Evolutionary conservation across 2,113 vertebrate species (phyloP), one percentile per base, ranked within the genome.

Genomic region (Monopterus albus): DNA sequence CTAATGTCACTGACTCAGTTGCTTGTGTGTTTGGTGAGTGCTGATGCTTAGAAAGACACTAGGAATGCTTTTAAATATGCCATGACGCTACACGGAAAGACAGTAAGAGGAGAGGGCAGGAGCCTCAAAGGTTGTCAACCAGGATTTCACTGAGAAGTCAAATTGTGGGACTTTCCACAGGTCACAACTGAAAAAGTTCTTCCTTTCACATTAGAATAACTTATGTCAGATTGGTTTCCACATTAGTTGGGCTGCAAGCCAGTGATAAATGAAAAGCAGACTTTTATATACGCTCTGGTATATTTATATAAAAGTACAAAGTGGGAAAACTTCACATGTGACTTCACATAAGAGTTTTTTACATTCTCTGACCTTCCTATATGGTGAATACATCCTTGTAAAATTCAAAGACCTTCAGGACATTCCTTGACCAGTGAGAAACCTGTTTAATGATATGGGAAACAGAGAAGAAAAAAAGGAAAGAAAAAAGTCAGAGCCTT

Each of bases 401-500:
- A 29, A 71, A 61, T 42, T 31, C 29, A 72, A 56, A 74, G 23
- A 53, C 14, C 12, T 13, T 40, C 39, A 28, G 21, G 25, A 46
- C 60, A 81, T 71, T 71, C 66, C 6, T 25, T 60, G 40, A 62
- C 17, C 67, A 72, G 36, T 51, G 56, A 56, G 46, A 74, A 43
- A 43, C 47, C 75, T 75, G 65, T 70, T 93, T 92, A 94, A 91
- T 88, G 86, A 93, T 84, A 84, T 87, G 88, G 92, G n/a, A n/a
- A n/a, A n/a, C 49, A 85, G 87, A 89, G 89, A 91, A 79, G 89
- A 85, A 92, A 64, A 73, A 29, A 35, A 21, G 29, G 86, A 90
- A 82, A 90, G 88, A 92, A 93, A 93, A 87, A 94, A 94, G 93
- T 94, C 93, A 93, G 92, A 57, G 29, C 39, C 92, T 88, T 93